Evolutionary conservation across 2,888 invertebrate genomes (phyloP).

Genomic region (Autographa pulchrina): DNA sequence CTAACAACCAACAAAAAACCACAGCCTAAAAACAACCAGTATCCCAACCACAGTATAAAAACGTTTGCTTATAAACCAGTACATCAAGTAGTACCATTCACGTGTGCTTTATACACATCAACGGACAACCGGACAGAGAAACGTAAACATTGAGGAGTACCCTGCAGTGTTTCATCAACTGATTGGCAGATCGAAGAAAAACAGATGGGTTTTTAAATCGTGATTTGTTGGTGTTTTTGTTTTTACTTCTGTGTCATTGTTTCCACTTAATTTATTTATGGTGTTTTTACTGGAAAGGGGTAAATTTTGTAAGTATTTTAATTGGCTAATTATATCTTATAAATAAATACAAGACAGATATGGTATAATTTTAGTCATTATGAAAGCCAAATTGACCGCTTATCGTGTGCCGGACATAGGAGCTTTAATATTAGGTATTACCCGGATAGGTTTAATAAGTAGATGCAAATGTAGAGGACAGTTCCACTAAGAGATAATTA

Average conservation of each 20-base stretch:
- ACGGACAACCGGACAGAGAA: slow-evolving; percentile 36
- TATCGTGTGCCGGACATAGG: neutral
- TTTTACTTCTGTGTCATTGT: neutral
- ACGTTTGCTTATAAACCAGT: neutral
- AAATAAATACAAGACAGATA: neutral
- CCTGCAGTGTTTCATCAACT: slow-evolving; percentile 30
- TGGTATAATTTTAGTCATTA: neutral
- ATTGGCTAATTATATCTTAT: neutral
- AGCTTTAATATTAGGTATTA: neutral
- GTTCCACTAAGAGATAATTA: too few relatives aligned
- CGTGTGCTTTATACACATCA: slow-evolving; percentile 9
- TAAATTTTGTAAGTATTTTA: too few relatives aligned
- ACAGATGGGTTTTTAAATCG: neutral
- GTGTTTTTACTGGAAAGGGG: neutral
- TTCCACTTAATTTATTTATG: neutral
- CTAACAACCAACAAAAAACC: neutral
- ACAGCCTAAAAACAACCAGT: neutral
- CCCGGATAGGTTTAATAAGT: neutral
- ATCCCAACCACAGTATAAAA: neutral
- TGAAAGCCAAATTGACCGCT: neutral
- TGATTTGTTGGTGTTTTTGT: slow-evolving; percentile 2
- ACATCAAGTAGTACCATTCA: neutral
- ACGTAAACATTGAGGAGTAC: slow-evolving; percentile 45
- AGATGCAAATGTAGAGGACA: neutral
- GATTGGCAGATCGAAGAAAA: slow-evolving; percentile 1